These are phyloP conservation scores for Grallaria varia DNA, from an alignment of 2,113 vertebrate species.

Conservation along the genomic window DNA sequence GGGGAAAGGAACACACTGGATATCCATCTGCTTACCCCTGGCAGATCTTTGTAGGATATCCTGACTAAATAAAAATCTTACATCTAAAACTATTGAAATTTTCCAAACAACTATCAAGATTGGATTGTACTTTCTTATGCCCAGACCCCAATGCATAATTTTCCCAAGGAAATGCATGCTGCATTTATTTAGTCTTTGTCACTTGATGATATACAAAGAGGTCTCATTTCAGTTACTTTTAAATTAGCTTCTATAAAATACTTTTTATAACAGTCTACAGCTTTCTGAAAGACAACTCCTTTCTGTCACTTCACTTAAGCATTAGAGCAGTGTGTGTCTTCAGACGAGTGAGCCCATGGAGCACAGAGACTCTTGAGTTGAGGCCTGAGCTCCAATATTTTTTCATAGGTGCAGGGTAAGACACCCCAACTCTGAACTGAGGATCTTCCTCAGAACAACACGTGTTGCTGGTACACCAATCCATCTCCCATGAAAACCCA, in stretches of 20 bases:
- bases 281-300: not conserved
- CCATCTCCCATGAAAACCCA: not conserved
- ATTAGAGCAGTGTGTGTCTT: not conserved
- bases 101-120: not conserved
- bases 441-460: not conserved
- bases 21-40: constrained; percentile 37
- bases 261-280: not conserved
- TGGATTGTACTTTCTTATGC: not conserved
- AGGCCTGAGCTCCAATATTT: not conserved
- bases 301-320: not conserved
- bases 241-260: not conserved
- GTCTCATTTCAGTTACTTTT: not conserved
- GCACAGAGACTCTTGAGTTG: not conserved
- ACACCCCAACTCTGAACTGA: not conserved
- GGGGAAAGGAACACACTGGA: constrained; percentile 33
- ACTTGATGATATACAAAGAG: not conserved
- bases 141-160: not conserved
- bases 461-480: not conserved
- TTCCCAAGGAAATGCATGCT: not conserved
- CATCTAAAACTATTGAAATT: not conserved
- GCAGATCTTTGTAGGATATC: not conserved
- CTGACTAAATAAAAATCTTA: constrained; percentile 35
- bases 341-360: not conserved
- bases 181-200: not conserved
- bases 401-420: not conserved